A percentile compares a stretch with the other conserved stretches of the same genome.
phyloP scores from a whole-genome alignment of 2,888 invertebrate species.

The Eristalis intricaria region DNA sequence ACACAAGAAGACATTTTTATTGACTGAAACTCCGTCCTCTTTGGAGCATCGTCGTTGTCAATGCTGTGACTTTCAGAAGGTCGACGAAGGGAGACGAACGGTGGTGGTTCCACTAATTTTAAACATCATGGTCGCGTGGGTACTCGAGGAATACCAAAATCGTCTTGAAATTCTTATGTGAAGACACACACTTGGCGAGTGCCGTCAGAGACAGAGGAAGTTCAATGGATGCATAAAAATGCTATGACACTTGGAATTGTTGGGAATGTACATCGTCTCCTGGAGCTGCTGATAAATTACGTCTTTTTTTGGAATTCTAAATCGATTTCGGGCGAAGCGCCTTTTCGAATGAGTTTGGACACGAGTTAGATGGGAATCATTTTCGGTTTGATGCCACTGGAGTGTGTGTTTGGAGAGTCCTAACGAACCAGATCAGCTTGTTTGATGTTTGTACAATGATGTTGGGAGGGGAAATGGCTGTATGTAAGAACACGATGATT shows the following conservation, averaged over 20 bases:
- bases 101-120: slow-evolving; percentile 1
- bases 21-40: not conserved
- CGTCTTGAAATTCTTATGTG: not conserved
- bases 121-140: not conserved
- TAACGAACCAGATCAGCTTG: not conserved
- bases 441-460: not conserved
- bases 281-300: not conserved
- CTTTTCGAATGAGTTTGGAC: not conserved
- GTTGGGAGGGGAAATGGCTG: not conserved
- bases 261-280: not conserved
- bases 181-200: not conserved
- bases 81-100: not conserved
- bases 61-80: not conserved
- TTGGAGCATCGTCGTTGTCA: not conserved
- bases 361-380: not conserved
- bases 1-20: not conserved
- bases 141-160: not conserved
- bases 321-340: not conserved
- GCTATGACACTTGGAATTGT: not conserved
- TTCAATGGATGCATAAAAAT: slow-evolving; percentile 19
- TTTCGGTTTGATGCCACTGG: not conserved
- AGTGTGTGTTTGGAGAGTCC: not conserved
- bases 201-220: not conserved
- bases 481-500: not conserved
- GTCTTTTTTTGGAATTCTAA: not conserved